phyloP scores from a whole-genome alignment of 2,888 invertebrate species.

The Amblyjoppa fuscipennis region DNA sequence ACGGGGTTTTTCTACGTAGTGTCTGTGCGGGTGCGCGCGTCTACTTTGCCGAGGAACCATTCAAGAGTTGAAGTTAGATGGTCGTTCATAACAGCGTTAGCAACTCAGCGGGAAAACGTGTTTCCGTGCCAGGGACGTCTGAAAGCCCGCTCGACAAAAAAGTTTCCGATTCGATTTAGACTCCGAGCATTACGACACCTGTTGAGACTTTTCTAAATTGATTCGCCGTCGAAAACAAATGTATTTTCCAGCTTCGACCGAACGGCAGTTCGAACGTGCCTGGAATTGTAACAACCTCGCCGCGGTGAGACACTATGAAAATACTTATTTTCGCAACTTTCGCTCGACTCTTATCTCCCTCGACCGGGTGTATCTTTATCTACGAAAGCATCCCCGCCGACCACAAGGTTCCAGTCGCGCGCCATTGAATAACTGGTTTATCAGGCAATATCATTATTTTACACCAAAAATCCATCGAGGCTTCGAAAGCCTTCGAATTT shows the following conservation, averaged over 20 bases:
- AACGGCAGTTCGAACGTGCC: background rate
- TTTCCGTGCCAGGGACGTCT: background rate
- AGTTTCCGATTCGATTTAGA: background rate
- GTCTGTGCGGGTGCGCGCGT: background rate
- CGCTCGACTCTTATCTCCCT: slow-evolving; percentile 6
- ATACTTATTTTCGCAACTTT: slow-evolving; percentile 5
- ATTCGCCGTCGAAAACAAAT: background rate
- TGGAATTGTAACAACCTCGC: background rate
- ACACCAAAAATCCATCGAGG: background rate
- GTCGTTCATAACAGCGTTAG: background rate
- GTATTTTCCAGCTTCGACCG: background rate
- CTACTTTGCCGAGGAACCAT: background rate
- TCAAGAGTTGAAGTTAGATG: background rate
- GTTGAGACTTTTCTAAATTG: slow-evolving; percentile 4
- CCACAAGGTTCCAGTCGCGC: background rate
- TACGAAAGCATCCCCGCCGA: background rate
- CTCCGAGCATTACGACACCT: background rate
- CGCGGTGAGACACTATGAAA: background rate
- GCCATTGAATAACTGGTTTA: slow-evolving; percentile 1
- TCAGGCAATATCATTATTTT: slow-evolving; percentile 1
- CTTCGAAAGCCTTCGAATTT: background rate
- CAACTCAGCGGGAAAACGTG: background rate
- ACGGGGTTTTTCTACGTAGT: background rate
- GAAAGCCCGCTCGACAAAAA: background rate
- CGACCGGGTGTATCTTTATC: slow-evolving; percentile 9